These are phyloP conservation scores for Caenorhabditis panamensis DNA, from an alignment of 2,888 invertebrate genomes.

Conservation along the genomic window DNA sequence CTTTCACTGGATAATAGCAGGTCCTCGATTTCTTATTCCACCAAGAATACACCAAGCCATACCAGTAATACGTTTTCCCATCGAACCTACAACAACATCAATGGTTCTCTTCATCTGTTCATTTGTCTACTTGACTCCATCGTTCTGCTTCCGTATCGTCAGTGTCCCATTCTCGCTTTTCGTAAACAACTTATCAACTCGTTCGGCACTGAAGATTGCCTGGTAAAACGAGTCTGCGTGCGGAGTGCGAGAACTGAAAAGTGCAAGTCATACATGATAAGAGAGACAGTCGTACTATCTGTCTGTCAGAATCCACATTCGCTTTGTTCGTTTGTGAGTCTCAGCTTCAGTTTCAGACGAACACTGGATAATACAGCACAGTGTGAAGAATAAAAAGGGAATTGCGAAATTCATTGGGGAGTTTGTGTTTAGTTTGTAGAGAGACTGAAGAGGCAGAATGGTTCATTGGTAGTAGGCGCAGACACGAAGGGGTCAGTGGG, in stretches of 20 bases:
- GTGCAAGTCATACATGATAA: not conserved
- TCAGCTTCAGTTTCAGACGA: not conserved
- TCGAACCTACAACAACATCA: not conserved
- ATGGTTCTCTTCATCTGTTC: not conserved
- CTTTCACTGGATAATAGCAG: slow-evolving; percentile 16
- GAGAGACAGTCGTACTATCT: not conserved
- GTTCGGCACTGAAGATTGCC: slow-evolving; percentile 1
- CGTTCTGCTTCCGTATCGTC: not conserved
- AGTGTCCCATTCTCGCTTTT: slow-evolving; percentile 12
- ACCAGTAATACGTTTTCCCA: slow-evolving; percentile 29
- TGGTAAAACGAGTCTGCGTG: slow-evolving; percentile 25
- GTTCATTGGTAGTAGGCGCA: too few relatives aligned
- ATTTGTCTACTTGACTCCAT: not conserved
- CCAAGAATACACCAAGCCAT: slow-evolving; percentile 23
- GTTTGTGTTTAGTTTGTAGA: too few relatives aligned
- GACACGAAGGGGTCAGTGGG: too few relatives aligned
- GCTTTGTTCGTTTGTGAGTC: slow-evolving; percentile 18
- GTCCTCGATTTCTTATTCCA: slow-evolving; percentile 10
- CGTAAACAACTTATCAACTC: slow-evolving; percentile 11
- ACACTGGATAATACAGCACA: not conserved
- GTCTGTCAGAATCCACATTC: slow-evolving; percentile 38
- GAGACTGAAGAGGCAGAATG: too few relatives aligned
- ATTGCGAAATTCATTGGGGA: too few relatives aligned
- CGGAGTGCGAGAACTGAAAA: slow-evolving; percentile 30
- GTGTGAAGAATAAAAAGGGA: not conserved